A percentile compares a stretch with the other conserved stretches of the same genome.
These are phyloP conservation scores for Scolopax rusticola DNA, from an alignment of 2,797 vertebrate genomes.

Conservation along the genomic window DNA sequence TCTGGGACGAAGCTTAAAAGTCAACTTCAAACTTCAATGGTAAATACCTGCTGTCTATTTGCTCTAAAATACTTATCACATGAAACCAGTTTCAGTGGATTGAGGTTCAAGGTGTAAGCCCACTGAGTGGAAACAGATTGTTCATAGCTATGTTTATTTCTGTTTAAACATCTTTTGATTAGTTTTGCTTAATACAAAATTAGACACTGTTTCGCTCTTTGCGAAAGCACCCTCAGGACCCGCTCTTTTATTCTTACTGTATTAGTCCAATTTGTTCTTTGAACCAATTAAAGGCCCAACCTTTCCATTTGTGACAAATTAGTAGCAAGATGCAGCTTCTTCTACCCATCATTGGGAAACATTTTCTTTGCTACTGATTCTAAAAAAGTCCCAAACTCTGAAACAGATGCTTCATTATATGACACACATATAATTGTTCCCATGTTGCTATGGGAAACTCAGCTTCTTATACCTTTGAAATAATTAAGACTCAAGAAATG, in stretches of 20 bases:
- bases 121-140: slow-evolving; percentile 34
- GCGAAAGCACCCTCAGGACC: neutral
- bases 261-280: slow-evolving; percentile 33
- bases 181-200: slow-evolving; percentile 35
- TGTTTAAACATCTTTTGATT: slow-evolving; percentile 47
- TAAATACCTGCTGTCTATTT: slow-evolving; percentile 35
- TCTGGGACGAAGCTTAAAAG: neutral
- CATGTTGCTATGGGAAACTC: slow-evolving; percentile 18
- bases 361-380: neutral
- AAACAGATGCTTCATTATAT: slow-evolving; percentile 22
- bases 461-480: slow-evolving; percentile 3
- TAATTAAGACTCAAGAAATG: slow-evolving; percentile 26
- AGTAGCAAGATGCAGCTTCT: slow-evolving; percentile 5
- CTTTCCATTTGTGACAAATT: slow-evolving; percentile 46
- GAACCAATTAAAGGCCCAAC: slow-evolving; percentile 26
- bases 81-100: slow-evolving; percentile 18
- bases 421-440: slow-evolving; percentile 36
- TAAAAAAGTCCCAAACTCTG: neutral
- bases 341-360: neutral
- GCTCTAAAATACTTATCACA: slow-evolving; percentile 10
- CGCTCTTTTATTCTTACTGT: slow-evolving; percentile 34
- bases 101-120: slow-evolving; percentile 30
- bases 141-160: slow-evolving; percentile 13
- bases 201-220: neutral
- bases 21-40: slow-evolving; percentile 1